Base-by-base conservation (phyloP, 2,888 invertebrate species). In the Orchestes rusci region DNA sequence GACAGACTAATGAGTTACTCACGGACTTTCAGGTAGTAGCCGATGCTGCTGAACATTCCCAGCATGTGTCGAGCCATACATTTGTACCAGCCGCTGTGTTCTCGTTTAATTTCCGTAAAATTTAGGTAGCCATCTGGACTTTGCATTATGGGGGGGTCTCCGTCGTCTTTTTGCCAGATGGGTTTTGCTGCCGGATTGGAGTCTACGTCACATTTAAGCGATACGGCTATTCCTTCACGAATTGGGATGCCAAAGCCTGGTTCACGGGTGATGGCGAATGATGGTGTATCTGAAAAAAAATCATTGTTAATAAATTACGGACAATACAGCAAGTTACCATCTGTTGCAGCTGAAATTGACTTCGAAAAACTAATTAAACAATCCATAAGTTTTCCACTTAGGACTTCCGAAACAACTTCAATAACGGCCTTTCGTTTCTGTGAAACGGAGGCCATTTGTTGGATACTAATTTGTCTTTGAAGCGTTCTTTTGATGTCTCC, bases 231-330 rank as follows among this genome's bases (percentile, higher is more conserved):
- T 48, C 92, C 92, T 66, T 92, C 91, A 50, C 83, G 75, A 56
- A 94, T 77, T 18, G 91, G 84, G 67, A 87, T 83, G 39, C 92
- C 92, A 69, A 92, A 93, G 37, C 89, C 91, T n/a, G 92, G 92
- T 70, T 87, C 83, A 56, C 92, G 81, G 51, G 89, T 90, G 68
- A 92, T 91, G 63, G 87, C 87, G 70, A 93, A 93, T 52, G 91
- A 89, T 37, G 92, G 92, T 39, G 88, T 86, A 70, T 92, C 92
- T 92, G 75, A 20, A 59, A 58, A 23, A 46, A 51, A 23, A 10
- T n/a, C n/a, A n/a, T n/a, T n/a, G n/a, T n/a, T n/a, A n/a, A n/a
- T n/a, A n/a, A n/a, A n/a, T n/a, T n/a, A n/a, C n/a, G n/a, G n/a
- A n/a, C n/a, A n/a, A n/a, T n/a, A n/a, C n/a, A n/a, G n/a, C n/a